Conservation (phyloP, 1,140 invertebrate genomes). For the Cydia splendana region DNA sequence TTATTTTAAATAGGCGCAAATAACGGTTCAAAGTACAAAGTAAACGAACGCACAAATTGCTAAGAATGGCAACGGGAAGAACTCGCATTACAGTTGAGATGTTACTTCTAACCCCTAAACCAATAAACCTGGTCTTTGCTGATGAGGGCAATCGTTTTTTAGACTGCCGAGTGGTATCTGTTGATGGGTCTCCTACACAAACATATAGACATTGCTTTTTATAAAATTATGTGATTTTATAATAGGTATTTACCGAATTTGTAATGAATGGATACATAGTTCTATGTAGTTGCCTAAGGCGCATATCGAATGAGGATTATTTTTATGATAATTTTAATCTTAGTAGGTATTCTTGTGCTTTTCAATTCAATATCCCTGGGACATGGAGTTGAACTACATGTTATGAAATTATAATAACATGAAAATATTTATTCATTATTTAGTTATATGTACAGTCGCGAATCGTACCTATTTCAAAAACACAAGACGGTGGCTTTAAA, state of each 20-base stretch:
- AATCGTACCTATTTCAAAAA: background rate
- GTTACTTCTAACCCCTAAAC: background rate
- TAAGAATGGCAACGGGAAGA: background rate
- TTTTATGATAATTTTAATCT: constrained; percentile 18
- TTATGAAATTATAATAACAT: background rate
- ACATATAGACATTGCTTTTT: background rate
- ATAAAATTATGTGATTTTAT: background rate
- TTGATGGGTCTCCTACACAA: background rate
- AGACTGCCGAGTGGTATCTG: background rate
- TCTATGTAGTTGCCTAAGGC: constrained; percentile 7
- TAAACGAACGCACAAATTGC: constrained; percentile 25
- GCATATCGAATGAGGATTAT: background rate
- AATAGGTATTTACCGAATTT: background rate
- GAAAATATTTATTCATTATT: background rate
- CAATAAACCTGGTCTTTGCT: background rate
- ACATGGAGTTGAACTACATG: background rate
- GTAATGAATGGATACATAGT: background rate
- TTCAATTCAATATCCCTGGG: background rate
- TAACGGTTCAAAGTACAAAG: constrained; percentile 18
- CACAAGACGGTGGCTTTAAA: no score
- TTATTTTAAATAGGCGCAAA: background rate
- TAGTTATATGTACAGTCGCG: background rate
- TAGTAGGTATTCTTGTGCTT: background rate
- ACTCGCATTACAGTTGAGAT: background rate
- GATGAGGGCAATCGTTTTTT: background rate